Conservation (phyloP, 2,113 vertebrate genomes). For the Gallinago jamesoni region DNA sequence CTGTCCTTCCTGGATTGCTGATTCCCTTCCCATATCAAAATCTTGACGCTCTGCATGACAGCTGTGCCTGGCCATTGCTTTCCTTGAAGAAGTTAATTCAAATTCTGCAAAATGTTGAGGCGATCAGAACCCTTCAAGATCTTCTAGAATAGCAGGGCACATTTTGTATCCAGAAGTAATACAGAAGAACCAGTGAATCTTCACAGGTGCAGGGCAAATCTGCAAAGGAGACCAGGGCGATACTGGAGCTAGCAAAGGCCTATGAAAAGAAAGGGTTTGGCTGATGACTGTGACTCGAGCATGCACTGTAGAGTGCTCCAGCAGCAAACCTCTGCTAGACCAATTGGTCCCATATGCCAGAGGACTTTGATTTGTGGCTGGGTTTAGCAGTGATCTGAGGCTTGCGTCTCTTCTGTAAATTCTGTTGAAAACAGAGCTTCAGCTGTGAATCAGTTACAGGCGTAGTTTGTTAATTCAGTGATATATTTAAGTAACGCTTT, state of each 20-base stretch:
- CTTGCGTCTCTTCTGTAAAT: background rate
- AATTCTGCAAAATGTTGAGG: background rate
- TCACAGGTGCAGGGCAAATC: background rate
- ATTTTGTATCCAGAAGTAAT: background rate
- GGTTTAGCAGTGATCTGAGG: background rate
- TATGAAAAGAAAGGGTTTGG: background rate
- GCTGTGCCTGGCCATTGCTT: background rate
- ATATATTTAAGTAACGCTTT: slow-evolving; percentile 26
- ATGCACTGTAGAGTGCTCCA: background rate
- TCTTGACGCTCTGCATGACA: background rate
- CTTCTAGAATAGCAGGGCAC: background rate
- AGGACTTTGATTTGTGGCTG: slow-evolving; percentile 1
- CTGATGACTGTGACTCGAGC: background rate
- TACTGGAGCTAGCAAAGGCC: background rate
- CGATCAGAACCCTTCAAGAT: background rate
- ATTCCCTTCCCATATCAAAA: background rate
- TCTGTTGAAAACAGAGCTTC: background rate
- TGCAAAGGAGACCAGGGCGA: background rate
- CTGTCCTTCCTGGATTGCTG: background rate
- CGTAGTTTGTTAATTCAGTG: background rate
- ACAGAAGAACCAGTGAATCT: background rate
- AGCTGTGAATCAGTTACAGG: background rate
- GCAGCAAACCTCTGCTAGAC: background rate
- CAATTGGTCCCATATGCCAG: background rate
- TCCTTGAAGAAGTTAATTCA: background rate